A percentile compares a stretch with the other conserved stretches of the same genome.
These are phyloP conservation scores for Nerophis lumbriciformis DNA, from an alignment of 2,113 vertebrate genomes.

Conservation along the genomic window DNA sequence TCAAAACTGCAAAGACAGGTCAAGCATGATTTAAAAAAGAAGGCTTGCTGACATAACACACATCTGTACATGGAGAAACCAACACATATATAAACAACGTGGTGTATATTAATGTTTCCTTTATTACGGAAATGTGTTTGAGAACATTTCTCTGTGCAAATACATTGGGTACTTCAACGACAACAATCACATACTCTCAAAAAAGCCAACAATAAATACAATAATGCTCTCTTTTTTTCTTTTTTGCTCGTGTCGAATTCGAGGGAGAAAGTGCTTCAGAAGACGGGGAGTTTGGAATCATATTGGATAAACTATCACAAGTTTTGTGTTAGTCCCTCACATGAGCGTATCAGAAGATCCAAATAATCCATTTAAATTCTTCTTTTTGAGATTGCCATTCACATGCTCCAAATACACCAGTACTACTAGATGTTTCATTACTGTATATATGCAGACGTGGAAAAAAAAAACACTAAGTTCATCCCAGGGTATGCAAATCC, in stretches of 20 bases:
- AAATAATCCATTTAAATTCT: too few relatives aligned
- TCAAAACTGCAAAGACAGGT: constrained; percentile 11
- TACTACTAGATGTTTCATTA: too few relatives aligned
- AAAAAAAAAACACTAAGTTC: too few relatives aligned
- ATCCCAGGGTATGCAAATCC: too few relatives aligned
- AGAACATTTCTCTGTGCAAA: constrained; percentile 73
- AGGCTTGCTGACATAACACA: constrained; percentile 1
- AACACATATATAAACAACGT: not conserved
- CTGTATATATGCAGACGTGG: too few relatives aligned
- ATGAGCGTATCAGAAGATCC: not conserved
- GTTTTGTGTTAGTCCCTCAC: not conserved
- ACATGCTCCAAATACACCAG: too few relatives aligned
- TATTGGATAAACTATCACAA: not conserved
- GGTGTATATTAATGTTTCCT: constrained; percentile 43
- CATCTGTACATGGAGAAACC: constrained; percentile 4
- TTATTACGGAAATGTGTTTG: constrained; percentile 67
- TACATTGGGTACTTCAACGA: constrained; percentile 63
- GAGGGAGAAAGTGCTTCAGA: constrained; percentile 62
- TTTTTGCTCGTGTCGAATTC: constrained; percentile 45
- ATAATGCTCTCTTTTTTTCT: constrained; percentile 35
- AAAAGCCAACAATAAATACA: constrained; percentile 58
- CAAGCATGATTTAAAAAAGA: not conserved
- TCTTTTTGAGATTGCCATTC: too few relatives aligned
- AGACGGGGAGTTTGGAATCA: constrained; percentile 39
- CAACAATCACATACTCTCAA: constrained; percentile 51